Conservation (phyloP, 2,888 invertebrate species). For the Diarsia brunnea region DNA sequence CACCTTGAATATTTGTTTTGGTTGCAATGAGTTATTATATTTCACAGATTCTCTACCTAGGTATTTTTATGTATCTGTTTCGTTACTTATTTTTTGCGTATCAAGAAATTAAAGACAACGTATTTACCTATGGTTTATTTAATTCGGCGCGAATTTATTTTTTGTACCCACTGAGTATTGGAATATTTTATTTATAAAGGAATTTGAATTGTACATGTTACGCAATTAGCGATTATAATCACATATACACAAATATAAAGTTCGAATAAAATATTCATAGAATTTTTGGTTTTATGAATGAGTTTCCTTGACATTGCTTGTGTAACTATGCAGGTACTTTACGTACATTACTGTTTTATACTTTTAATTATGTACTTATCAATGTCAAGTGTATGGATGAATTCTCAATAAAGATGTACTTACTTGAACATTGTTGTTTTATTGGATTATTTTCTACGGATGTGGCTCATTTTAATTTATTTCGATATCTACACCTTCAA, state of each 20-base stretch:
- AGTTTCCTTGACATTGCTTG: conserved; percentile 36
- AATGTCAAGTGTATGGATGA: conserved; percentile 62
- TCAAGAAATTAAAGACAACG: conserved; percentile 4
- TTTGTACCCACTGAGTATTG: conserved; percentile 1
- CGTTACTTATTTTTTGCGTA: conserved; percentile 26
- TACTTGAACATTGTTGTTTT: conserved; percentile 47
- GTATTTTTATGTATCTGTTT: conserved; percentile 38
- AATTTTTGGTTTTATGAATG: conserved; percentile 2
- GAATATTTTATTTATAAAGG: conserved; percentile 6
- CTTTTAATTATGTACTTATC: conserved; percentile 56
- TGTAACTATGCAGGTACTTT: conserved; percentile 39
- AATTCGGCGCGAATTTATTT: conserved; percentile 5
- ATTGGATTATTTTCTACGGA: conserved; percentile 3
- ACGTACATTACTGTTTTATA: conserved; percentile 47
- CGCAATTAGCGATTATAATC: conserved; percentile 23
- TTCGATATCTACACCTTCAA: not conserved
- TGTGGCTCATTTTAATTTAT: not conserved
- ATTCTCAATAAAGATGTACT: conserved; percentile 64
- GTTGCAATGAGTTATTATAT: conserved; percentile 22
- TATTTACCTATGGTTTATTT: conserved; percentile 1
- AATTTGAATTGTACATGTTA: conserved; percentile 17
- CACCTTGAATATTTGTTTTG: conserved; percentile 4
- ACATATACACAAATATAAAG: not conserved
- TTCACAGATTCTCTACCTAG: conserved; percentile 13
- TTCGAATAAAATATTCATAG: conserved; percentile 5